phyloP scores from a whole-genome alignment of 1,140 invertebrate species.

The Bombus turneri region DNA sequence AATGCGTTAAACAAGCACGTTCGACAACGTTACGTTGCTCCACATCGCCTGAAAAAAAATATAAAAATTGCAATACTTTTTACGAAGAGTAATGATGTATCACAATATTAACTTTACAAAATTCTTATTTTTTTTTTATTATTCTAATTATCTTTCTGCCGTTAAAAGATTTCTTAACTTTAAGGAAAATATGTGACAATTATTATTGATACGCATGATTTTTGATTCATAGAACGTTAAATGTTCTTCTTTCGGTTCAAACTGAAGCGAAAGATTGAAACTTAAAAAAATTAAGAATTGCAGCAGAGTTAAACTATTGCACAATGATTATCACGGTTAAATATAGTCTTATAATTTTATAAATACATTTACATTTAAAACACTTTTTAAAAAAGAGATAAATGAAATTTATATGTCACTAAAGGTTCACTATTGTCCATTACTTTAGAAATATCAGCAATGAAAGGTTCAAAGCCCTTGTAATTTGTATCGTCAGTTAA shows the following conservation, averaged over 20 bases:
- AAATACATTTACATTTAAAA: no score
- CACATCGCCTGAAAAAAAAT: constrained; percentile 21
- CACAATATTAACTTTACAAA: neutral
- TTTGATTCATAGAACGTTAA: no score
- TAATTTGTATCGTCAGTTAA: neutral
- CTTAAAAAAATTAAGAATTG: no score
- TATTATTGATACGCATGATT: no score
- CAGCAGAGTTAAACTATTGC: neutral
- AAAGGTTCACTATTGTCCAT: neutral
- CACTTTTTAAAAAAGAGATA: no score
- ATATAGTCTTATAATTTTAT: neutral
- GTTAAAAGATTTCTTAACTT: no score
- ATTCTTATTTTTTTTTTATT: neutral
- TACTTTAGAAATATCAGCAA: neutral
- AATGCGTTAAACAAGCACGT: constrained; percentile 13
- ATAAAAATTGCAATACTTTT: neutral
- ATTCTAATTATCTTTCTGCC: no score
- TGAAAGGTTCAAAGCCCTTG: neutral
- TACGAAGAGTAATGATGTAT: no score
- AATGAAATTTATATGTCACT: no score
- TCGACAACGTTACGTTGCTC: constrained; percentile 10
- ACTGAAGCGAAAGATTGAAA: neutral
- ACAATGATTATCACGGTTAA: neutral
- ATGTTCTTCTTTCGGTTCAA: no score
- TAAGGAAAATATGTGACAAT: no score